phyloP scores from a whole-genome alignment of 2,888 invertebrate species.

The Idaea biselata region DNA sequence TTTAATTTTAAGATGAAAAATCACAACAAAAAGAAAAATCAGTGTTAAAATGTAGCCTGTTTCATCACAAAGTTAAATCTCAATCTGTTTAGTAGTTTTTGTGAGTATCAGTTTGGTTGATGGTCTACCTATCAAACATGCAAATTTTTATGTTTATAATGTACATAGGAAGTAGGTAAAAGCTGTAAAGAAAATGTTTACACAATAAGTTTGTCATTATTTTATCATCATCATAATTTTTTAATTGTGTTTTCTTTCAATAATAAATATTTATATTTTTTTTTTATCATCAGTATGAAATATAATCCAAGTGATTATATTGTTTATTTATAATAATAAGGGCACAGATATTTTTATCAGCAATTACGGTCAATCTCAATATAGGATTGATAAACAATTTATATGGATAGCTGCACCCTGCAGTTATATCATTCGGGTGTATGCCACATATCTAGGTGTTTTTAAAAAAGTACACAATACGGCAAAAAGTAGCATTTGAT shows the following conservation, averaged over 20 bases:
- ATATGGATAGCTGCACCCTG: not conserved
- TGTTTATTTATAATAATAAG: not conserved
- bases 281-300: not conserved
- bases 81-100: too few species aligned
- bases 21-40: too few species aligned
- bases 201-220: not conserved
- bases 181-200: not conserved
- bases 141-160: too few species aligned
- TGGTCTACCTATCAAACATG: too few species aligned
- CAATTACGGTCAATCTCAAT: not conserved
- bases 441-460: not conserved
- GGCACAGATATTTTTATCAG: not conserved
- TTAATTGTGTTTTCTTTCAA: too few species aligned
- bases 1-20: too few species aligned
- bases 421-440: not conserved
- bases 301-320: not conserved
- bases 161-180: not conserved
- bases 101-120: too few species aligned
- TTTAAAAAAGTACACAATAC: not conserved
- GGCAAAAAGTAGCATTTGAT: not conserved
- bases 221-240: not conserved
- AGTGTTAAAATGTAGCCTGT: too few species aligned
- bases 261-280: too few species aligned
- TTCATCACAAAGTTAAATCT: too few species aligned
- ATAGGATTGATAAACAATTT: not conserved